Evolutionary conservation across 2,113 vertebrate species (phyloP), one percentile per base, ranked within the genome.

Genomic region (Calidris pugnax): DNA sequence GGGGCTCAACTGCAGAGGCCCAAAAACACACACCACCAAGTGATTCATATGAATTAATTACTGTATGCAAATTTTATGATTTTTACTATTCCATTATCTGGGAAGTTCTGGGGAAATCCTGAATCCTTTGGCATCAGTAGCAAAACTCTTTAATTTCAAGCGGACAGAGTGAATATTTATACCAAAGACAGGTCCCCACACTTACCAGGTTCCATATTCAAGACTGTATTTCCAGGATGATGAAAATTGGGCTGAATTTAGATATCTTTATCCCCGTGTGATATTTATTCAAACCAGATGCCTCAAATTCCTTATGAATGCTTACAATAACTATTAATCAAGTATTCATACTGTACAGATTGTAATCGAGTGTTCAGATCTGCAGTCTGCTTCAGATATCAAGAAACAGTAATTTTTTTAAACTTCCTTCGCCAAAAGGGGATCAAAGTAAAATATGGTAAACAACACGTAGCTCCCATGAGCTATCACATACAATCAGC

Each of bases 261-360:
- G 72, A 47, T 64, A 24, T 71, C 50, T 60, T 80, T 62, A 78
- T 85, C 37, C 47, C 33, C 30, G 22, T 87, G 57, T 48, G 48
- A 56, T 74, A 62, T 87, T 95, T 72, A 95, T 89, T 87, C 56
- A 85, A 95, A 91, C 77, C 89, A 95, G 89, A 95, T 77, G 91
- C 81, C 69, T 48, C 48, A 20, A 84, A 84, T 89, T 92, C 90
- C 83, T 90, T 41, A 48, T 1, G 33, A 95, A 84, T 87, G 69
- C 92, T 95, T 87, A 53, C 90, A 93, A 56, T 62, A 79, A 91
- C 83, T 93, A 64, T 89, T 85, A 66, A 96, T 81, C 83, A 59
- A 78, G 6, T 57, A 50, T 90, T 90, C 39, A 8, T 10, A 19
- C 15, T 81, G 51, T 78, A 39, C 87, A 72, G 57, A 33, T 62